phyloP scores from a whole-genome alignment of 2,113 vertebrate genomes.

The Uria lomvia region DNA sequence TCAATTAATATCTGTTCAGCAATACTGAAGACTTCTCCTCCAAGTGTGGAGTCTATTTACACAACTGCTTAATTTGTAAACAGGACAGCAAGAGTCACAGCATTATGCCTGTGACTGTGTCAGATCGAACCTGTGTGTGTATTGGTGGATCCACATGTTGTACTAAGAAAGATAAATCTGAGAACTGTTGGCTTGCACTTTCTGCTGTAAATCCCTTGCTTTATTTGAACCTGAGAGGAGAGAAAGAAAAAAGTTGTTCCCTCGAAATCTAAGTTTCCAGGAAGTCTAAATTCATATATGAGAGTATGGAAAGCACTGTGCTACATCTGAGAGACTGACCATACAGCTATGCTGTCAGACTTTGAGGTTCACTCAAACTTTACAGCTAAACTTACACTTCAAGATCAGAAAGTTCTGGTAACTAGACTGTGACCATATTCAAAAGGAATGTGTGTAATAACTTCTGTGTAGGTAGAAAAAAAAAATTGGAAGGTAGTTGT shows the following conservation, averaged over 20 bases:
- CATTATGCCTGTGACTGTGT: neutral
- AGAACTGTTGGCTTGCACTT: neutral
- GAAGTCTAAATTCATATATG: neutral
- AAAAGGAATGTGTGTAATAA: neutral
- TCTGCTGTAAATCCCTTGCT: neutral
- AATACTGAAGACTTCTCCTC: neutral
- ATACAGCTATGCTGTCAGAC: neutral
- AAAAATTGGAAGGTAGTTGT: neutral
- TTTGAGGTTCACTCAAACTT: neutral
- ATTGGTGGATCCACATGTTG: neutral
- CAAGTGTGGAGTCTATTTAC: neutral
- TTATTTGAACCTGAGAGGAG: neutral
- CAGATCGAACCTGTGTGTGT: neutral
- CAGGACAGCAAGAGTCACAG: neutral
- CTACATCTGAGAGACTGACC: neutral
- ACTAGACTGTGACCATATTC: neutral
- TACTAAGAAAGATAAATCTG: neutral
- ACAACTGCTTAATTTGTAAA: neutral
- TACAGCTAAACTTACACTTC: neutral
- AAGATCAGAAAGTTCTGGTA: neutral
- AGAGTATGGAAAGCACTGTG: neutral
- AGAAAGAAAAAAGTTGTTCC: neutral
- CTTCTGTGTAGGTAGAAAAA: neutral
- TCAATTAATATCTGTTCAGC: neutral
- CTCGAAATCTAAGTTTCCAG: neutral